Evolutionary conservation across 35 echinoderm and acorn worm species (phyloP), one percentile per base, ranked within the genome.

Genomic region (Amphiura filiformis): DNA sequence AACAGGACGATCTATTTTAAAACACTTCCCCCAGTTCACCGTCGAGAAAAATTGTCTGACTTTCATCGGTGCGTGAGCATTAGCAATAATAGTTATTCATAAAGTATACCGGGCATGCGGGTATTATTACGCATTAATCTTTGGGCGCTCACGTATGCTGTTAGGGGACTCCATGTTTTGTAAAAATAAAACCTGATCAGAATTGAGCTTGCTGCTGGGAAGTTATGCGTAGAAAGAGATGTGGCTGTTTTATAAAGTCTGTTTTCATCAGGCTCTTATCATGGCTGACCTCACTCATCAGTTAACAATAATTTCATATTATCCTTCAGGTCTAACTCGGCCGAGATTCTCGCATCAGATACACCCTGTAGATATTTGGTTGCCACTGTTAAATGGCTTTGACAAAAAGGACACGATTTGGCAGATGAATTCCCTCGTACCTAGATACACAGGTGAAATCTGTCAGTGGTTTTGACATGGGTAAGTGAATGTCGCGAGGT

Each of bases 221-320:
- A n/a, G 4, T 70, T 70, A 70, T 70, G 61, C 61, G 61, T 70
- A 3, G 61, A 30, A 70, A 70, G 61, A 30, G 26, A 70, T 70
- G 61, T 70, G 61, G 7, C 61, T 70, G 61, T 70, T 70, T 70
- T 70, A 70, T 70, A 70, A 70, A 70, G 61, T 70, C 61, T 70
- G 17, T 70, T 70, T 70, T 70, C 61, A 70, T 70, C 61, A 70
- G 7, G 7, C 26, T 70, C 61, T 26, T 70, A 70, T 70, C 61
- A 70, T 23, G 61, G 61, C 26, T 70, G 61, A 70, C 61, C 61
- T 70, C 61, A 30, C 61, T 70, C 17, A 70, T 70, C 61, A 70
- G 28, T 70, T 70, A 70, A 70, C 61, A 70, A 70, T 70, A 70
- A 70, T 70, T 70, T 70, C 61, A 70, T 30, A 70, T 70, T 70